Evolutionary conservation across 2,797 vertebrate genomes (phyloP).

Genomic region (Lophotriccus pileatus): DNA sequence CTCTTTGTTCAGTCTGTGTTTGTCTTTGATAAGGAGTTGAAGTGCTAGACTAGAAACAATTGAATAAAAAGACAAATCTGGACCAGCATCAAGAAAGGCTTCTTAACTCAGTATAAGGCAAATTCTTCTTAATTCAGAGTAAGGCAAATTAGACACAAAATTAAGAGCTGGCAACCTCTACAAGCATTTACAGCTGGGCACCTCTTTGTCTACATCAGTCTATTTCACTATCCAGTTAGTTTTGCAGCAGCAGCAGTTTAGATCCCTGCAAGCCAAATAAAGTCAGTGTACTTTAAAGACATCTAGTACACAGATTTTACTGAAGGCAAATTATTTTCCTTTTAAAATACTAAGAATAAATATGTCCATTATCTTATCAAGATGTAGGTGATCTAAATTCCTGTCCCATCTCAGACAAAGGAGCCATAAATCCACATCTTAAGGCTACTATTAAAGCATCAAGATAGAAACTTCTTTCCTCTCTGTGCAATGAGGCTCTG

Average conservation of each 20-base stretch:
- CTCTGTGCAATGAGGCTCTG: neutral
- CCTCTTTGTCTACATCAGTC: neutral
- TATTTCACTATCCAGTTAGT: neutral
- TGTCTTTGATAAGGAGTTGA: neutral
- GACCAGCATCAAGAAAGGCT: neutral
- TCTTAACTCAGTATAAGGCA: neutral
- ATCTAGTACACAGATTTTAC: neutral
- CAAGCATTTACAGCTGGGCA: neutral
- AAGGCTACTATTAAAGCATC: neutral
- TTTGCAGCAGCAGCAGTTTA: neutral
- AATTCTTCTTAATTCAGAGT: neutral
- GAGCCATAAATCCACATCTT: neutral
- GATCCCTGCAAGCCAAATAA: neutral
- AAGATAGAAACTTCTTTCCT: neutral
- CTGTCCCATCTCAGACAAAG: neutral
- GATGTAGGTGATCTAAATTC: neutral
- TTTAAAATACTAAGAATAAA: neutral
- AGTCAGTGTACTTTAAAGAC: neutral
- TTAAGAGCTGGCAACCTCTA: neutral
- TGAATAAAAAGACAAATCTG: neutral
- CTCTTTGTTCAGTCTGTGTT: neutral
- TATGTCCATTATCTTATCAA: neutral
- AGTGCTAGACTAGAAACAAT: neutral
- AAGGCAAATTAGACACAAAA: neutral
- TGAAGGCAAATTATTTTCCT: neutral